Conservation (phyloP, 2,888 invertebrate species). For the Polyploca ridens region DNA sequence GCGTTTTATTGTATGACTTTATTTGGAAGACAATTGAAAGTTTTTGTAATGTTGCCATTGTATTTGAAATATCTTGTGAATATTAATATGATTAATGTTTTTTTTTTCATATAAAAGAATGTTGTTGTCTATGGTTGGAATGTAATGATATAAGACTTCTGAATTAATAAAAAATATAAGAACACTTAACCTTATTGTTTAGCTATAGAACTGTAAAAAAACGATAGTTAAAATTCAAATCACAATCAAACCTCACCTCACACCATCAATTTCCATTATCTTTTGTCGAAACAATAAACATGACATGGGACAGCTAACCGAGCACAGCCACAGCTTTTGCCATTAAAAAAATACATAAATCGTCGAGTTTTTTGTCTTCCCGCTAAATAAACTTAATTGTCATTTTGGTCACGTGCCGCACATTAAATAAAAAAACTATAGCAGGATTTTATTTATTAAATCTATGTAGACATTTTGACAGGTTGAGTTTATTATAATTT, state of each 20-base stretch:
- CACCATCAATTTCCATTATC: slow-evolving; percentile 42
- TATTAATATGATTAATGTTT: slow-evolving; percentile 39
- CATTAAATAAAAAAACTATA: slow-evolving; percentile 4
- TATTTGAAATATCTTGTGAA: slow-evolving; percentile 31
- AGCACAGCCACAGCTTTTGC: slow-evolving; percentile 22
- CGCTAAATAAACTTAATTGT: slow-evolving; percentile 5
- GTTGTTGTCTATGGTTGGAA: too few relatives aligned
- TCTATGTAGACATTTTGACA: too few relatives aligned
- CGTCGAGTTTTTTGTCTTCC: slow-evolving; percentile 3
- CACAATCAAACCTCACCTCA: slow-evolving; percentile 18
- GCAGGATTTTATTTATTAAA: not conserved
- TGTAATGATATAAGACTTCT: too few relatives aligned
- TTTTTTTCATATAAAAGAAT: slow-evolving; percentile 12
- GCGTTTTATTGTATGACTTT: slow-evolving; percentile 70
- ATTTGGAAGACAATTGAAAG: slow-evolving; percentile 71
- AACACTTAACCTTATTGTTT: too few relatives aligned
- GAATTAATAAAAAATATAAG: too few relatives aligned
- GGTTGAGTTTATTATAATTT: not conserved
- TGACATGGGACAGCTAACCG: slow-evolving; percentile 30
- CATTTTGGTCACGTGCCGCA: slow-evolving; percentile 6
- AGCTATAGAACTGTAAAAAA: not conserved
- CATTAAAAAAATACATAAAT: slow-evolving; percentile 8
- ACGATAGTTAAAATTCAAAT: slow-evolving; percentile 33
- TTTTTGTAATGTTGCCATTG: slow-evolving; percentile 41
- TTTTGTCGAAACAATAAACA: slow-evolving; percentile 38